Evolutionary conservation across 2,888 invertebrate species (phyloP), one percentile per base, ranked within the genome.

Genomic region (Dysmachus trigonus): DNA sequence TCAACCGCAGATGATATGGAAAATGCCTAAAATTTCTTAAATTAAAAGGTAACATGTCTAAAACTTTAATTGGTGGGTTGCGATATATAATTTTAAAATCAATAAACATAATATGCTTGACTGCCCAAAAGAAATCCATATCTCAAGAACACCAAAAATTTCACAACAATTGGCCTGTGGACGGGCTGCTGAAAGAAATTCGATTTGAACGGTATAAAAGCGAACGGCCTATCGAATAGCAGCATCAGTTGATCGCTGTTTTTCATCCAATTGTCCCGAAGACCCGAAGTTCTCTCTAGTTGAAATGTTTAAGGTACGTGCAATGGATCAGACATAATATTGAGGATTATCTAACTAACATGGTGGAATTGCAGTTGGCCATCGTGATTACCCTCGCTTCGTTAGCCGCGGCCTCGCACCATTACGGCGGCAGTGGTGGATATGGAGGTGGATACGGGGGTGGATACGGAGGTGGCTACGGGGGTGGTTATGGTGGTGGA

Each of bases 71-170:
- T n/a, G n/a, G n/a, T n/a, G n/a, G n/a, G n/a, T n/a, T n/a, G n/a
- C n/a, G n/a, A n/a, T n/a, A n/a, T n/a, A n/a, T n/a, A n/a, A n/a
- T n/a, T n/a, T n/a, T n/a, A n/a, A n/a, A n/a, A n/a, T n/a, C n/a
- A n/a, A n/a, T n/a, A n/a, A n/a, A n/a, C 15, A 35, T 30, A 22
- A 51, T 33, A 86, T 53, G 86, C 38, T 83, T 86, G 73, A 83
- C 76, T 86, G 86, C 27, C 83, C 53, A 86, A 86, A 86, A 86
- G 86, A 86, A 83, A 86, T 86, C 86, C 82, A 73, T 31, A 38
- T 35, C 62, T 86, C 86, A 86, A 86, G 86, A 86, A 86, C 86
- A 86, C 76, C 85, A 22, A 85, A 82, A 85, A 85, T 85, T 85
- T 85, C 85, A 76, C 53, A 85, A 85, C 76, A 77, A 35, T 76